Conservation (phyloP, 2,888 invertebrate species). For the Hyalella azteca region DNA sequence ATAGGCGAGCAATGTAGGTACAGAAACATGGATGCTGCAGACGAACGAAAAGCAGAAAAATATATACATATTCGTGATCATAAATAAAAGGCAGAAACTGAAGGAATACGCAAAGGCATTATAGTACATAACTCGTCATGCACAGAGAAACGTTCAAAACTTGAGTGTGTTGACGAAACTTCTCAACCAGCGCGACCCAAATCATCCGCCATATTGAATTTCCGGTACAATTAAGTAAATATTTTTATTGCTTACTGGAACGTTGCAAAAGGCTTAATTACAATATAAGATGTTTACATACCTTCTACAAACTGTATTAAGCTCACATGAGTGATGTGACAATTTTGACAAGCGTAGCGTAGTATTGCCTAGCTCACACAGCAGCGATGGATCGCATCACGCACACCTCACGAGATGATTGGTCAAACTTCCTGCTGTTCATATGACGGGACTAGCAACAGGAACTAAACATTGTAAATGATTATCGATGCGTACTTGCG, state of each 20-base stretch:
- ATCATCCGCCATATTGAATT: constrained; percentile 30
- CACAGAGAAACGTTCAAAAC: too few species aligned
- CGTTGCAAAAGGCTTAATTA: not conserved
- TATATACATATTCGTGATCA: too few species aligned
- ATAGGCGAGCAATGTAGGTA: too few species aligned
- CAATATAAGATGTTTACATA: not conserved
- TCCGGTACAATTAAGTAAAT: constrained; percentile 1
- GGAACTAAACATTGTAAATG: too few species aligned
- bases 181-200: too few species aligned
- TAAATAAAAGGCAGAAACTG: too few species aligned
- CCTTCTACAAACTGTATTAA: constrained; percentile 1
- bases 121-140: too few species aligned
- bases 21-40: too few species aligned
- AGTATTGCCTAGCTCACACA: not conserved
- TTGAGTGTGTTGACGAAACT: too few species aligned
- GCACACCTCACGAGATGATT: constrained; percentile 6
- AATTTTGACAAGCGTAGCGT: not conserved
- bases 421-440: not conserved
- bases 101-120: too few species aligned
- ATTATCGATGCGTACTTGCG: too few species aligned
- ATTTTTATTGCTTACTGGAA: not conserved
- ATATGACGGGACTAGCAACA: not conserved
- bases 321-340: constrained; percentile 22
- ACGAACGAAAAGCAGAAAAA: too few species aligned
- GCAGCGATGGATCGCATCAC: not conserved